Base-by-base conservation (phyloP, 2,113 vertebrate species). In the Rhea pennata region DNA sequence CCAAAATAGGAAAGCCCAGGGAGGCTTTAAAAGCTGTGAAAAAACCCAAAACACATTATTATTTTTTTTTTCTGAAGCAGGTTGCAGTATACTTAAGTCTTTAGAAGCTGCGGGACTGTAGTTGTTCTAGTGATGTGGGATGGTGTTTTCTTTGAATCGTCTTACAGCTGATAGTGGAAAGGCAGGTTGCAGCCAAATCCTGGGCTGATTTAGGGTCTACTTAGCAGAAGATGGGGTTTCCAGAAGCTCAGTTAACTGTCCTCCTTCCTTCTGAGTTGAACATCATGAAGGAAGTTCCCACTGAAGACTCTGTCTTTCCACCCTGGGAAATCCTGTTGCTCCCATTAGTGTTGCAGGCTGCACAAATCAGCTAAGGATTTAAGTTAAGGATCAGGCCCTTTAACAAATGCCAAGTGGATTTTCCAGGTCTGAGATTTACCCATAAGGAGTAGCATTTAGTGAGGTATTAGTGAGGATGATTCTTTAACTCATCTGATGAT, bases 1-100 rank as follows among this genome's bases (percentile, higher is more conserved):
- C 98, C 93, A 80, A 94, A 96, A 96, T 94, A 92, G 93, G 95
- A 97, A 96, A 97, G 96, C 97, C 97, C 86, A 79, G 44, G 87
- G 92, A 95, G 97, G 97, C 96, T 97, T 97, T 96, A 96, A 96
- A 98, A 98, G 95, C 98, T 98, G 98, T 98, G 98, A 98, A 98
- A 90, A 96, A 95, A 85, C 31, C 82, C 84, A 91, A 97, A 97
- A 90, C 12, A 65, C 14, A 5, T 94, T 97, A 79, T 96, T 56
- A 71, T 77, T 5, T 0, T 24, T 39, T 36, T 22, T 53, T n/a
- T 42, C 29, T 9, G 1, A 77, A 95, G 85, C 95, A 96, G 88
- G 90, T 95, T 74, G 66, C 86, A 93, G 76, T 89, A 90, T 72
- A 67, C 69, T 92, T 39, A 86, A 70, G 48, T 77, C 40, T 91